Conservation (phyloP, 2,797 vertebrate species). For the Aeoliscus strigatus region DNA sequence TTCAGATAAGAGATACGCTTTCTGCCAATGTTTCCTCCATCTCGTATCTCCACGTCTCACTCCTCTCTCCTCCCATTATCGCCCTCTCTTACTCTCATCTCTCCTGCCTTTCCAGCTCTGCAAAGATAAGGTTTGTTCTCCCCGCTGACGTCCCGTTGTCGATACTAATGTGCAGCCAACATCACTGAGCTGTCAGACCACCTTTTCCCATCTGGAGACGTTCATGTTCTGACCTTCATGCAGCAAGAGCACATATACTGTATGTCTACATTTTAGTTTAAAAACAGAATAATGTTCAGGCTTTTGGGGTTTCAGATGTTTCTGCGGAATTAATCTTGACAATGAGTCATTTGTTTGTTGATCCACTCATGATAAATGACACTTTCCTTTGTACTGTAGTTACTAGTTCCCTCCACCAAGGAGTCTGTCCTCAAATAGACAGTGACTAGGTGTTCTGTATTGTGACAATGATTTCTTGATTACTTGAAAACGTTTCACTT, state of each 20-base stretch:
- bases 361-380: too few relatives aligned
- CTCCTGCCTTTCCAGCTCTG: constrained; percentile 59
- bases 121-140: constrained; percentile 70
- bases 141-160: constrained; percentile 62
- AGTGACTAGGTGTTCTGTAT: too few relatives aligned
- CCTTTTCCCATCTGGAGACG: constrained; percentile 14
- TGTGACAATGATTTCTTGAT: too few relatives aligned
- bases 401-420: too few relatives aligned
- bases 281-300: not conserved
- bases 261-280: too few relatives aligned
- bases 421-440: too few relatives aligned
- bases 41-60: constrained; percentile 39
- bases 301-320: too few relatives aligned
- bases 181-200: constrained; percentile 71
- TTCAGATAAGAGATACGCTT: constrained; percentile 54
- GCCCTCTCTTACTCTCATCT: constrained; percentile 40
- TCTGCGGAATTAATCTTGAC: too few relatives aligned
- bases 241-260: constrained; percentile 1
- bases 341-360: too few relatives aligned
- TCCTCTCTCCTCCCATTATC: constrained; percentile 3
- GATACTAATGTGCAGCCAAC: constrained; percentile 68
- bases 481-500: too few relatives aligned
- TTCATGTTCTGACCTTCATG: constrained; percentile 56
- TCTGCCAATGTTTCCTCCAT: constrained; percentile 42
- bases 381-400: too few relatives aligned